Evolutionary conservation across 2,113 vertebrate species (phyloP), one percentile per base, ranked within the genome.

Genomic region (Poeciliopsis turrubarensis): DNA sequence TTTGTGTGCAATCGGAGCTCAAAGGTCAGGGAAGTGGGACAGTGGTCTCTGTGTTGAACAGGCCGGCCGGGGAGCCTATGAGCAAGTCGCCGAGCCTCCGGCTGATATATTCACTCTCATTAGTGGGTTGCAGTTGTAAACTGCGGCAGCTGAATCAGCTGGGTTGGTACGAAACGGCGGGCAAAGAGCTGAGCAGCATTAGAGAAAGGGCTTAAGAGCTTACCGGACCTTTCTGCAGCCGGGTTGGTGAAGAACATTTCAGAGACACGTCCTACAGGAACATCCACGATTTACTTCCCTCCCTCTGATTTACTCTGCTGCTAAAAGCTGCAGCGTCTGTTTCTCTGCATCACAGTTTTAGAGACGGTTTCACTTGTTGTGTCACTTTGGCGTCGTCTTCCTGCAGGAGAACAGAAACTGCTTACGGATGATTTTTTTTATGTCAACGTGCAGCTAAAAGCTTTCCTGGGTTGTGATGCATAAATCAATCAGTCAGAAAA

Each of bases 131-230:
- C 44, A 8, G 37, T 32, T 19, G 64, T 30, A 57, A 37, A 51
- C 44, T 9, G 68, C 57, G 32, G n/a, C 11, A 11, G 27, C 57
- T 29, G 65, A 60, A 17, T 73, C 57, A 68, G 39, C 37, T 57
- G 71, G 27, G 32, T 30, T 65, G 19, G 68, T 7, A 54, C 27
- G 60, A 41, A 61, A 66, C 66, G 37, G 37, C 72, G 73, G 60
- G 37, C 44, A 37, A 30, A 32, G 65, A 39, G 39, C 73, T 26
- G 60, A 32, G 69, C 77, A 75, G 65, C 54, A 17, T 73, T 26
- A 65, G 22, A 67, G 72, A 82, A 84, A 51, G 76, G 77, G 81
- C 73, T 83, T 83, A 77, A 84, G 64, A 37, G 84, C 85, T 84
- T 80, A 73, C 27, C 74, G 19, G 70, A 41, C 31, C 37, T 70